A percentile compares a stretch with the other conserved stretches of the same genome.
Conservation (phyloP, 2,888 invertebrate genomes). For the Onthophagus sagittarius region DNA sequence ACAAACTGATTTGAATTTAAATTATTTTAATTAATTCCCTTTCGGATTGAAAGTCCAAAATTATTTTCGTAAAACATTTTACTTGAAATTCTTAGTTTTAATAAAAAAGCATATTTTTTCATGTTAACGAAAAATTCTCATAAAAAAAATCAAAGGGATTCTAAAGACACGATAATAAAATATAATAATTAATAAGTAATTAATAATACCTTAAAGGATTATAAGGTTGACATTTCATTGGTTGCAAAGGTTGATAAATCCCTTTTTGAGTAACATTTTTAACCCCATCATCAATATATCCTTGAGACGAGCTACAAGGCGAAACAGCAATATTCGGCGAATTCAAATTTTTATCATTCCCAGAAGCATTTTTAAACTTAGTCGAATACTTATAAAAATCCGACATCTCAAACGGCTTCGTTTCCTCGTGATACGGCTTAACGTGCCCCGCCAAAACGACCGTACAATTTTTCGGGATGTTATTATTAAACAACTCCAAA, state of each 20-base stretch:
- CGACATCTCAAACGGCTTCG: constrained; percentile 96
- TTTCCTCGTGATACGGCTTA: constrained; percentile 88
- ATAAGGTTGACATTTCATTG: constrained; percentile 51
- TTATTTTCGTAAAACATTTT: too few species aligned
- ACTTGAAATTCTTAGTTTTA: too few species aligned
- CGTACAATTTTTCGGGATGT: constrained; percentile 79
- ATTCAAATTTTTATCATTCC: constrained; percentile 22
- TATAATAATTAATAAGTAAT: too few species aligned
- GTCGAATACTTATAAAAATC: constrained; percentile 98
- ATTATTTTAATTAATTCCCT: too few species aligned
- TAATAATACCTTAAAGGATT: constrained; percentile 29
- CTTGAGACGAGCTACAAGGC: constrained; percentile 7
- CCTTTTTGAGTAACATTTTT: constrained; percentile 41
- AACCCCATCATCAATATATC: constrained; percentile 21
- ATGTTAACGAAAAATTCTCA: too few species aligned
- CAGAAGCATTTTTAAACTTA: constrained; percentile 69
- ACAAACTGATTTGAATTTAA: too few species aligned
- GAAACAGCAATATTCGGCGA: constrained; percentile 17
- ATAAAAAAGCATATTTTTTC: too few species aligned
- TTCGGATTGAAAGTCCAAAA: too few species aligned
- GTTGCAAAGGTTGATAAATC: constrained; percentile 51
- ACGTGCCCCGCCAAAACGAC: constrained; percentile 85
- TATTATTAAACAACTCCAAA: constrained; percentile 50
- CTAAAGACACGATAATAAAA: too few species aligned
- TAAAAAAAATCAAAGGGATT: too few species aligned